Conservation (phyloP, 1,140 invertebrate genomes). For the Platyura marginata region DNA sequence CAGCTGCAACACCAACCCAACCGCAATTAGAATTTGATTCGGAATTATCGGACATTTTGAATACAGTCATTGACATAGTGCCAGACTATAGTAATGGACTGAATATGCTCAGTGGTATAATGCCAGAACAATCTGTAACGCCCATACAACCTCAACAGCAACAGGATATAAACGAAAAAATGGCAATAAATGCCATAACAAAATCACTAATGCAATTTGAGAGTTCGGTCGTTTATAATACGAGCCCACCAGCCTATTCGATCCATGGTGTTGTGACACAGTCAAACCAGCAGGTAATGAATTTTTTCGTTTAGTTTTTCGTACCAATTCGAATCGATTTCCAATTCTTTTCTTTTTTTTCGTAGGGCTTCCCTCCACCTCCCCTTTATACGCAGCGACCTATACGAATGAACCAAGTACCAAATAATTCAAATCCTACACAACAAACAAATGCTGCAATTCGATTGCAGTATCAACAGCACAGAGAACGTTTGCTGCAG, state of each 20-base stretch:
- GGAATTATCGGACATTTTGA: conserved; percentile 58
- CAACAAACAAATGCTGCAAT: conserved; percentile 7
- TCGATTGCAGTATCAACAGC: conserved; percentile 25
- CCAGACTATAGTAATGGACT: conserved; percentile 32
- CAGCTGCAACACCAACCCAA: conserved; percentile 7
- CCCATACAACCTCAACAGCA: neutral
- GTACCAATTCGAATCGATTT: neutral
- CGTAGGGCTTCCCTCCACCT: conserved; percentile 18
- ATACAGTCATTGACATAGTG: conserved; percentile 65
- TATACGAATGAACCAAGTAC: conserved; percentile 13
- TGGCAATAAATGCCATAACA: conserved; percentile 78
- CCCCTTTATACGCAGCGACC: conserved; percentile 15
- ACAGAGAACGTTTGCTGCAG: conserved; percentile 12
- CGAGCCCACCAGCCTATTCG: conserved; percentile 43
- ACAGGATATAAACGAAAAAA: conserved; percentile 41
- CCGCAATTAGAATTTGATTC: conserved; percentile 32
- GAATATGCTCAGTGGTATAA: conserved; percentile 28
- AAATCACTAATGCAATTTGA: conserved; percentile 74
- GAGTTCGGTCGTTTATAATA: conserved; percentile 39
- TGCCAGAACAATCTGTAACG: neutral
- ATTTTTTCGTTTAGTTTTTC: conserved; percentile 1
- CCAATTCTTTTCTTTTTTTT: neutral
- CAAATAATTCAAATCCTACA: conserved; percentile 9
- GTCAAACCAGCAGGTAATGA: conserved; percentile 4
- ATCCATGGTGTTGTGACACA: conserved; percentile 13